Conservation (phyloP, 1,140 invertebrate species). For the Colletes gigas region DNA sequence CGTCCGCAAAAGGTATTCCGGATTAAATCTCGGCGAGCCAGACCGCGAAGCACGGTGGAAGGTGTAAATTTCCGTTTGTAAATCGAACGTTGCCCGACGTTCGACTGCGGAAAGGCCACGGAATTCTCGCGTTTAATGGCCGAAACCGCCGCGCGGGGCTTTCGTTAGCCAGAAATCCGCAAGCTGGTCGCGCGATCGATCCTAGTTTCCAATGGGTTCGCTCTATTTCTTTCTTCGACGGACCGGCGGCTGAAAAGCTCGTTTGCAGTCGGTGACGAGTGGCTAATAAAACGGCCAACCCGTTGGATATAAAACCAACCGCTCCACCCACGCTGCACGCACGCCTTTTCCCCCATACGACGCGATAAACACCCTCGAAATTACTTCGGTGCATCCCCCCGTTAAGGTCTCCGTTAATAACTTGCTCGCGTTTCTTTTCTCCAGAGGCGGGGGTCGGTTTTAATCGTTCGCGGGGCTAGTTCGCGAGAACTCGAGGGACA, state of each 20-base stretch:
- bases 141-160: slow-evolving; percentile 18
- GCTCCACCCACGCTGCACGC: no score
- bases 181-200: slow-evolving; percentile 55
- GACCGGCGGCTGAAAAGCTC: slow-evolving; percentile 54
- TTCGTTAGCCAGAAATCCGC: slow-evolving; percentile 23
- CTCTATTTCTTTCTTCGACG: slow-evolving; percentile 51
- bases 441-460: no score
- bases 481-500: no score
- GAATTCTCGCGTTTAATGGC: slow-evolving; percentile 39
- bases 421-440: no score
- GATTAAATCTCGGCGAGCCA: slow-evolving; percentile 28
- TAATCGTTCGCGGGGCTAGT: no score
- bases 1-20: slow-evolving; percentile 6
- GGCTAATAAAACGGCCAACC: slow-evolving; percentile 65
- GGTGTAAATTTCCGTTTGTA: slow-evolving; percentile 28
- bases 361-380: background rate
- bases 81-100: slow-evolving; percentile 9
- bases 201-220: slow-evolving; percentile 62
- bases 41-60: background rate
- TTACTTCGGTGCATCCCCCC: background rate
- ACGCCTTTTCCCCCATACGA: background rate
- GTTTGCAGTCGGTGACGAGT: slow-evolving; percentile 60
- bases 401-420: background rate
- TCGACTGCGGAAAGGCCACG: slow-evolving; percentile 16
- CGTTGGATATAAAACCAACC: slow-evolving; percentile 69